These are phyloP conservation scores for Luidia sarsii DNA, from an alignment of 53 echinoderm and acorn worm species.

Conservation along the genomic window DNA sequence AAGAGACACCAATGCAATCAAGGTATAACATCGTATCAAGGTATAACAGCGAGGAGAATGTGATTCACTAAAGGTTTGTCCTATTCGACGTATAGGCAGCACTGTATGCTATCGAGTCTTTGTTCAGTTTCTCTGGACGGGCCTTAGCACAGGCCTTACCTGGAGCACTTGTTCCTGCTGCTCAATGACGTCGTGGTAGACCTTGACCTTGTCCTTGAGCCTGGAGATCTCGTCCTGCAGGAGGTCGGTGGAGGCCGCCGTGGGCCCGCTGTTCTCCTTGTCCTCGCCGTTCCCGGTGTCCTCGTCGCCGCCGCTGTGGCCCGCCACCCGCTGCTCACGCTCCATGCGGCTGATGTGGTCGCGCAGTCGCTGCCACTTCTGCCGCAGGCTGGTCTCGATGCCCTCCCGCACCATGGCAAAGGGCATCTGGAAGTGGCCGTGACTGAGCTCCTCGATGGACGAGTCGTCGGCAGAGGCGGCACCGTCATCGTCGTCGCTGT, in stretches of 20 bases:
- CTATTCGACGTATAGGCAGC: too few relatives aligned
- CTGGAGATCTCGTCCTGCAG: slow-evolving; percentile 75
- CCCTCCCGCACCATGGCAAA: slow-evolving; percentile 98
- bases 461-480: slow-evolving; percentile 74
- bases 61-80: too few relatives aligned
- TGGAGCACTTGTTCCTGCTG: slow-evolving; percentile 97
- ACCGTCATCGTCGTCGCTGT: slow-evolving; percentile 70
- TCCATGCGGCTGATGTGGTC: slow-evolving; percentile 94
- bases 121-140: too few relatives aligned
- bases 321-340: slow-evolving; percentile 49
- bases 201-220: slow-evolving; percentile 74
- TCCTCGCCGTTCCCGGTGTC: slow-evolving; percentile 20
- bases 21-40: too few relatives aligned
- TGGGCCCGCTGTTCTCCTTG: slow-evolving; percentile 42
- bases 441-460: slow-evolving; percentile 81
- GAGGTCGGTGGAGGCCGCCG: slow-evolving; percentile 14
- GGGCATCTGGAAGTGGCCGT: slow-evolving; percentile 99
- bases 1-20: too few relatives aligned
- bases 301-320: slow-evolving; percentile 10
- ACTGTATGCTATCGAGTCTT: too few relatives aligned
- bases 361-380: slow-evolving; percentile 87
- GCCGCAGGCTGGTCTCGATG: slow-evolving; percentile 81
- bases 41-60: too few relatives aligned
- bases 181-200: slow-evolving; percentile 85
- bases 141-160: too few relatives aligned